These are phyloP conservation scores for Lysandra bellargus DNA, from an alignment of 2,888 invertebrate species.

Conservation along the genomic window DNA sequence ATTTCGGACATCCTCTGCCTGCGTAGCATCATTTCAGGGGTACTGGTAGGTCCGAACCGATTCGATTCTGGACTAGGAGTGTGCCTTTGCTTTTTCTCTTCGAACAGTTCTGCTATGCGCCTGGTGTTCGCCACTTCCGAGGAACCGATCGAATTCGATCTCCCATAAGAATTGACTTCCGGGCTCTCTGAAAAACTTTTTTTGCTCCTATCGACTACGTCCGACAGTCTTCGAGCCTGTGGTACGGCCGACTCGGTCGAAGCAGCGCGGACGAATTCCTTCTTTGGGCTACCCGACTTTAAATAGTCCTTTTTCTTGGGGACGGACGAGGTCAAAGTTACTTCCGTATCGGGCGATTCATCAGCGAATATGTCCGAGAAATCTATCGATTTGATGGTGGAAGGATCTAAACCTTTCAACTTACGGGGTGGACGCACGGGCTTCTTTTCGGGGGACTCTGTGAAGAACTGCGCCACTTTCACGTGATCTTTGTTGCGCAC, in stretches of 20 bases:
- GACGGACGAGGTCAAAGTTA: slow-evolving; percentile 49
- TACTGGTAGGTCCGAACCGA: slow-evolving; percentile 52
- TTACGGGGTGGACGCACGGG: slow-evolving; percentile 55
- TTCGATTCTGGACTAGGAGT: slow-evolving; percentile 58
- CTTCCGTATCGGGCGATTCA: slow-evolving; percentile 60
- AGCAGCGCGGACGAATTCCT: slow-evolving; percentile 45
- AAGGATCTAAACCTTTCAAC: slow-evolving; percentile 61
- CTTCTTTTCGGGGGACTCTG: slow-evolving; percentile 46
- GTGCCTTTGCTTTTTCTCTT: slow-evolving; percentile 56
- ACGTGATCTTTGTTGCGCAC: slow-evolving; percentile 42
- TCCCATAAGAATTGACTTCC: slow-evolving; percentile 47
- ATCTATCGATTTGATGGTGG: slow-evolving; percentile 50
- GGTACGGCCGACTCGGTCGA: slow-evolving; percentile 46
- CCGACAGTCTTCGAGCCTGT: slow-evolving; percentile 54
- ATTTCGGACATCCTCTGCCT: slow-evolving; percentile 65
- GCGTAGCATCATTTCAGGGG: slow-evolving; percentile 58
- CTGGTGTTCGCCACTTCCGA: slow-evolving; percentile 56
- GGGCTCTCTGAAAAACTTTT: slow-evolving; percentile 56
- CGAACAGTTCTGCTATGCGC: slow-evolving; percentile 64
- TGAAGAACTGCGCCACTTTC: slow-evolving; percentile 56
- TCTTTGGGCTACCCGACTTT: slow-evolving; percentile 44
- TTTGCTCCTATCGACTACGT: slow-evolving; percentile 48
- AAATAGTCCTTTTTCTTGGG: slow-evolving; percentile 44
- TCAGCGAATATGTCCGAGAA: slow-evolving; percentile 55
- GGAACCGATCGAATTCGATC: slow-evolving; percentile 60